Conservation (phyloP, 1,140 invertebrate species). For the Cheumatopsyche charites region DNA sequence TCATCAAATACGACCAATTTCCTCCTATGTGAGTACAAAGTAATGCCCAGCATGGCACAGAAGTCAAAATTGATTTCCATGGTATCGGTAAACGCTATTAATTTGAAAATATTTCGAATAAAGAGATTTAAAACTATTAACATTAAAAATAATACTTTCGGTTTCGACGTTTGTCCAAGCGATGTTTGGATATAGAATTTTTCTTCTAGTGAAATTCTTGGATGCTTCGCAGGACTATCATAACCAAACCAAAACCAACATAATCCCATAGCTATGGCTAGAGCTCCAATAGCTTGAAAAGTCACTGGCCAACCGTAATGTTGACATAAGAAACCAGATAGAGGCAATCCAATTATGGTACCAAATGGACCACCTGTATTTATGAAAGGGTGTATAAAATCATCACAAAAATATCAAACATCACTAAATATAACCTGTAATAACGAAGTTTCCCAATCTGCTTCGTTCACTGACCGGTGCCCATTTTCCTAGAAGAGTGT, state of each 20-base stretch:
- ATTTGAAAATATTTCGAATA: too few relatives aligned
- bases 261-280: constrained; percentile 51
- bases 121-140: not conserved
- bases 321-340: constrained; percentile 34
- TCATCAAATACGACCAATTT: constrained; percentile 71
- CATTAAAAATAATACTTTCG: constrained; percentile 38
- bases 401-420: too few relatives aligned
- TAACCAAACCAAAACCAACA: constrained; percentile 51
- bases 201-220: constrained; percentile 53
- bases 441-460: constrained; percentile 50
- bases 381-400: too few relatives aligned
- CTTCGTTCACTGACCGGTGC: constrained; percentile 53
- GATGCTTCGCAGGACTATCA: constrained; percentile 54
- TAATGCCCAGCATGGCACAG: constrained; percentile 68
- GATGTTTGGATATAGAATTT: constrained; percentile 55
- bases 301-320: constrained; percentile 50
- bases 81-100: constrained; percentile 54
- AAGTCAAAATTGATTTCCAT: constrained; percentile 68
- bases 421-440: constrained; percentile 40
- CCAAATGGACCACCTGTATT: constrained; percentile 42
- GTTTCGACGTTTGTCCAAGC: constrained; percentile 50
- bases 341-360: constrained; percentile 41
- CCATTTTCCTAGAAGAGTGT: constrained; percentile 59
- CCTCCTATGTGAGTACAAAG: constrained; percentile 68
- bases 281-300: constrained; percentile 56